Conservation (phyloP, 2,113 vertebrate genomes). For the Leiothrix lutea region DNA sequence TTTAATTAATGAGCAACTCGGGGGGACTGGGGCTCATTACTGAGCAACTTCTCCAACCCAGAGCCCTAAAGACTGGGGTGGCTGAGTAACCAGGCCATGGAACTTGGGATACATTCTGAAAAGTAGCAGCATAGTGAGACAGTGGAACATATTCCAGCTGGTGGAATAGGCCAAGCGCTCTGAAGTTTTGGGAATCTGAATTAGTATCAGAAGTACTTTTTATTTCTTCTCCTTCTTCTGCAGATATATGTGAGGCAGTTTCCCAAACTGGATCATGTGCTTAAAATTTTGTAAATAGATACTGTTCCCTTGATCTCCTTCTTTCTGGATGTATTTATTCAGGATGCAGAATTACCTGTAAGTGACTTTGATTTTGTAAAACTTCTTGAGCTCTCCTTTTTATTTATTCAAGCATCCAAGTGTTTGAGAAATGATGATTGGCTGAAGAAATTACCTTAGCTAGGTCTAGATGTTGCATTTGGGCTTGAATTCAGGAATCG, state of each 20-base stretch:
- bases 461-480: background rate
- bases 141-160: background rate
- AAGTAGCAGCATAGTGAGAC: background rate
- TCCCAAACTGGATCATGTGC: background rate
- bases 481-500: background rate
- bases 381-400: background rate
- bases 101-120: background rate
- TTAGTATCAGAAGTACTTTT: background rate
- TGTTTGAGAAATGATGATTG: background rate
- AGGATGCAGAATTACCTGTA: background rate
- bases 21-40: background rate
- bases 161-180: background rate
- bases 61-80: background rate
- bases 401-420: background rate
- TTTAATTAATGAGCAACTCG: background rate
- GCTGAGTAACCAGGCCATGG: background rate
- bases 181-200: background rate
- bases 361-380: background rate
- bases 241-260: accelerated
- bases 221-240: background rate
- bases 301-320: background rate
- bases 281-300: background rate
- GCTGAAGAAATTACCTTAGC: background rate
- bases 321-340: background rate
- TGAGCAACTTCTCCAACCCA: background rate